Evolutionary conservation across 2,888 invertebrate species (phyloP), one percentile per base, ranked within the genome.

Genomic region (Trimorus sp.): DNA sequence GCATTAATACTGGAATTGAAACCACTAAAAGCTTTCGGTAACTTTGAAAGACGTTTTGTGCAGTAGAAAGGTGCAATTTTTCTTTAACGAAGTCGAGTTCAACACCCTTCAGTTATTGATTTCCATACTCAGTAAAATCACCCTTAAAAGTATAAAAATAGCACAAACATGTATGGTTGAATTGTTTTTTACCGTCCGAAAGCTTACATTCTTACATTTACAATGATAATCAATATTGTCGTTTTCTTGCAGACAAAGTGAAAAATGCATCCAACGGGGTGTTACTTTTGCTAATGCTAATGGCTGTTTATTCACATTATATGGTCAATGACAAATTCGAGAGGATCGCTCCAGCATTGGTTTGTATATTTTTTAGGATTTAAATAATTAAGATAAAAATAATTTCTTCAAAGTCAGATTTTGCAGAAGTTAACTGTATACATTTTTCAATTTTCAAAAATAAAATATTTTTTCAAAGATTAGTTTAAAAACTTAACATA

Each of bases 301-400:
- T 98, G 92, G 97, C 98, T 45, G 96, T 98, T 71, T 98, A 98
- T 92, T 98, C 98, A 12, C 98, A 98, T 91, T 95, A 97, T 89
- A 96, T 97, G 95, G 97, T 98, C 42, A 97, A 97, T 68, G 98
- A 98, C 92, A 97, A 97, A 85, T 96, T 98, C 91, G 98, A 98
- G 92, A 94, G 98, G 86, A 96, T 96, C 69, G 98, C 97, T 12
- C 97, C 97, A 0, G 96, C 97, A 73, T 92, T 98, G 89, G 97
- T 97, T 84, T 90, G 90, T 84, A 74, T 65, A 16, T 45, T 26
- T n/a, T n/a, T n/a, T n/a, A n/a, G n/a, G n/a, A n/a, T n/a, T n/a
- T n/a, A n/a, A n/a, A n/a, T n/a, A n/a, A n/a, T n/a, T n/a, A n/a
- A n/a, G n/a, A n/a, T n/a, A n/a, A n/a, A n/a, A n/a, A n/a, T n/a